Evolutionary conservation across 2,797 vertebrate genomes (phyloP).

Genomic region (Darevskia nairensis): DNA sequence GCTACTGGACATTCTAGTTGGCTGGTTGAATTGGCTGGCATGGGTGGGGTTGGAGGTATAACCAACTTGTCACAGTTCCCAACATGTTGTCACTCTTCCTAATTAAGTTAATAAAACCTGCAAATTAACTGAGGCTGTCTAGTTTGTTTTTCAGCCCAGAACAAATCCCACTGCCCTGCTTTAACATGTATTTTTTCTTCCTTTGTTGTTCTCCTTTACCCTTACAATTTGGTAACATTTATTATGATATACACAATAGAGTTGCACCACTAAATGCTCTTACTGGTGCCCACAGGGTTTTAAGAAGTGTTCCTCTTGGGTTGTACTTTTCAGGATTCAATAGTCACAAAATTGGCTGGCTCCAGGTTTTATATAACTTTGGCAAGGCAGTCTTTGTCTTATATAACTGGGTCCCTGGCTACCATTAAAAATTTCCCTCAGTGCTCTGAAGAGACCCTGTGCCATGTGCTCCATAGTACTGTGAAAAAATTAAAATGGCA

Average conservation of each 20-base stretch:
- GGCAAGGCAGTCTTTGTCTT: too few relatives aligned
- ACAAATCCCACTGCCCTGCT: neutral
- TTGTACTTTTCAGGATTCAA: too few relatives aligned
- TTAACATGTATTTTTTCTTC: neutral
- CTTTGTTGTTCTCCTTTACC: neutral
- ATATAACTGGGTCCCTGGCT: too few relatives aligned
- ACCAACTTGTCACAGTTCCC: neutral
- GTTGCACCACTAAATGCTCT: neutral
- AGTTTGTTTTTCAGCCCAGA: neutral
- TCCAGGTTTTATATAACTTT: too few relatives aligned
- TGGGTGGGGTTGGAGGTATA: neutral
- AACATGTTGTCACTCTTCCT: neutral
- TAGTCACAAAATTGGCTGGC: too few relatives aligned
- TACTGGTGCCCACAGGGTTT: too few relatives aligned
- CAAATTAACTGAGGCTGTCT: neutral
- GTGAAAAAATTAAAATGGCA: too few relatives aligned
- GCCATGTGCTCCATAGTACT: too few relatives aligned
- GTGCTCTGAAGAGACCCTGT: too few relatives aligned
- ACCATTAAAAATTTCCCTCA: too few relatives aligned
- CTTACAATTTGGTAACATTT: neutral
- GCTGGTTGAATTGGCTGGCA: neutral
- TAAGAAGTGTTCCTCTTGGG: too few relatives aligned
- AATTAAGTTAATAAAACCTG: conserved; percentile 21
- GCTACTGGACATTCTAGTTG: neutral
- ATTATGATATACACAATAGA: neutral